Evolutionary conservation across 2,797 vertebrate genomes (phyloP).

Genomic region (Thaleichthys pacificus): DNA sequence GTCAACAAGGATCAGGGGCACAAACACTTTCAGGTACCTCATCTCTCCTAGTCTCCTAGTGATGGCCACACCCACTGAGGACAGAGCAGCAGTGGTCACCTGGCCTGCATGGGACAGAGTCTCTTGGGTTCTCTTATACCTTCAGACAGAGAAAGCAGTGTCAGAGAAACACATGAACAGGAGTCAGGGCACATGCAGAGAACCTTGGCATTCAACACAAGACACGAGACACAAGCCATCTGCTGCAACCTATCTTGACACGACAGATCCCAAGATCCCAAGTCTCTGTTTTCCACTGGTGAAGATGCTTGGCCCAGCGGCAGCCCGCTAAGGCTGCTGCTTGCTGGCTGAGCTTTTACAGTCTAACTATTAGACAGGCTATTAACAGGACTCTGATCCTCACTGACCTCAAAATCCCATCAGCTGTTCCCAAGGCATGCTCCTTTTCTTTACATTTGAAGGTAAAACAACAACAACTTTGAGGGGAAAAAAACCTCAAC

Average conservation of each 20-base stretch:
- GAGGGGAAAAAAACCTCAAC: not conserved
- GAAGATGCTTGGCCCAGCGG: not conserved
- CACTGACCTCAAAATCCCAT: conserved; percentile 67
- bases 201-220: not conserved
- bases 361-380: conserved; percentile 54
- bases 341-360: conserved; percentile 33
- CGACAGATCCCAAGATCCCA: not conserved
- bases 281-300: not conserved
- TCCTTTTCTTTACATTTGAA: conserved; percentile 36
- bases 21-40: conserved; percentile 75
- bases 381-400: conserved; percentile 65
- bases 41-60: conserved; percentile 89
- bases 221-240: conserved; percentile 2
- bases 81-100: conserved; percentile 87
- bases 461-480: conserved; percentile 9
- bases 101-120: conserved; percentile 89
- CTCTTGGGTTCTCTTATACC: conserved; percentile 92
- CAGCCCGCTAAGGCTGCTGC: conserved; percentile 32
- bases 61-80: conserved; percentile 84
- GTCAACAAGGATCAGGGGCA: not conserved
- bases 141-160: conserved; percentile 46
- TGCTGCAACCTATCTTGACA: not conserved
- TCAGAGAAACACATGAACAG: not conserved
- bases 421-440: conserved; percentile 52
- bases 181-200: not conserved